Evolutionary conservation across 30 jellyfish, hydroid and myxozoan genomes (phyloP).

Genomic region (Aurelia aurita complex sp. Pacific): DNA sequence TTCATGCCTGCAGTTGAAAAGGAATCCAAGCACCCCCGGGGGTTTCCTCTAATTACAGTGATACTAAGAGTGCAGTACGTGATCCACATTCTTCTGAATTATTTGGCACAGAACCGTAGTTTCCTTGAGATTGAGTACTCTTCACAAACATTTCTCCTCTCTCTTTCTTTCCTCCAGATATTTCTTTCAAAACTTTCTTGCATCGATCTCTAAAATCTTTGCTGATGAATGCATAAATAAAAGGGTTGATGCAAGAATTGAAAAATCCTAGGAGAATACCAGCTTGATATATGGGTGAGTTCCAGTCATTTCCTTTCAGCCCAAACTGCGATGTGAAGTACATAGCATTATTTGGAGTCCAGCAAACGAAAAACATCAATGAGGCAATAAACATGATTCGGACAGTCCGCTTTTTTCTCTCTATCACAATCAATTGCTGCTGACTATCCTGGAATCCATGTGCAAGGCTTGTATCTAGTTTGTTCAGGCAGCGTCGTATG

Average conservation of each 20-base stretch:
- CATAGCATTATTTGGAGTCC: slow-evolving; percentile 48
- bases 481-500: slow-evolving; percentile 1
- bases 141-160: no score
- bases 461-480: background rate
- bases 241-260: slow-evolving; percentile 66
- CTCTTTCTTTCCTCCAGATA: no score
- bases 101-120: no score
- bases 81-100: no score
- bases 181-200: background rate
- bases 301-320: slow-evolving; percentile 44
- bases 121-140: no score
- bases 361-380: slow-evolving; percentile 61
- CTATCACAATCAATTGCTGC: background rate
- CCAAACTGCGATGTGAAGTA: slow-evolving; percentile 28
- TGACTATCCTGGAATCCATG: background rate
- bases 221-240: slow-evolving; percentile 52
- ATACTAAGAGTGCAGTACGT: no score
- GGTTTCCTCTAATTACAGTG: no score
- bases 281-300: slow-evolving; percentile 48
- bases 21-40: no score
- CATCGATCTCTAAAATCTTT: slow-evolving; percentile 35
- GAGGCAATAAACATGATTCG: slow-evolving; percentile 12
- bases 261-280: slow-evolving; percentile 50
- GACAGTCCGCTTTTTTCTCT: slow-evolving; percentile 42
- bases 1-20: no score